Conservation (phyloP, 2,113 vertebrate genomes). For the Menidia beryllina region DNA sequence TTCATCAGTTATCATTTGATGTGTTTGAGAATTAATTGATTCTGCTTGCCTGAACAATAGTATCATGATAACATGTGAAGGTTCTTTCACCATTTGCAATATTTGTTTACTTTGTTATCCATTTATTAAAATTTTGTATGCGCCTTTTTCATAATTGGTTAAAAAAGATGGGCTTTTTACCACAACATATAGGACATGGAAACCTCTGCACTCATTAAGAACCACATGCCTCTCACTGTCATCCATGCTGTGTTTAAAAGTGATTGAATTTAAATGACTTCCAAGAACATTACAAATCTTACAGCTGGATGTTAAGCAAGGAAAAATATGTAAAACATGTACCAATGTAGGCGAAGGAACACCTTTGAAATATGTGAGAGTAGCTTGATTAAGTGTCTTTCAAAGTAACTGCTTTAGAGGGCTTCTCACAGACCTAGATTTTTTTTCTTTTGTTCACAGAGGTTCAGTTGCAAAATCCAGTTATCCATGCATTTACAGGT, state of each 20-base stretch:
- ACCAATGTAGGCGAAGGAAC: conserved; percentile 65
- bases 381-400: conserved; percentile 71
- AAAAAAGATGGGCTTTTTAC: conserved; percentile 14
- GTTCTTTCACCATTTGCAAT: conserved; percentile 4
- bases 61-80: conserved; percentile 41
- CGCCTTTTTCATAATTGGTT: not conserved
- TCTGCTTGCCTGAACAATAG: conserved; percentile 19
- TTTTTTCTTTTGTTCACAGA: conserved; percentile 36
- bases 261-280: conserved; percentile 72
- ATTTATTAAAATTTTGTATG: not conserved
- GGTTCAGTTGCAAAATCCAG: not conserved
- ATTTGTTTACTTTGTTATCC: not conserved
- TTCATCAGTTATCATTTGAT: conserved; percentile 36
- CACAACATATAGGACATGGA: conserved; percentile 18
- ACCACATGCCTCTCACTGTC: conserved; percentile 56
- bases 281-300: conserved; percentile 74
- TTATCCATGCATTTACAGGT: conserved; percentile 17
- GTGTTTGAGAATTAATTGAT: conserved; percentile 38
- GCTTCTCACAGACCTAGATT: conserved; percentile 9
- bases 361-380: conserved; percentile 77
- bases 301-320: conserved; percentile 58
- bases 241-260: conserved; percentile 53
- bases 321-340: conserved; percentile 65
- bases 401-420: conserved; percentile 57
- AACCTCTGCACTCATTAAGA: conserved; percentile 41